Evolutionary conservation across 35 echinoderm and acorn worm genomes (phyloP).

Genomic region (Amphiura filiformis): DNA sequence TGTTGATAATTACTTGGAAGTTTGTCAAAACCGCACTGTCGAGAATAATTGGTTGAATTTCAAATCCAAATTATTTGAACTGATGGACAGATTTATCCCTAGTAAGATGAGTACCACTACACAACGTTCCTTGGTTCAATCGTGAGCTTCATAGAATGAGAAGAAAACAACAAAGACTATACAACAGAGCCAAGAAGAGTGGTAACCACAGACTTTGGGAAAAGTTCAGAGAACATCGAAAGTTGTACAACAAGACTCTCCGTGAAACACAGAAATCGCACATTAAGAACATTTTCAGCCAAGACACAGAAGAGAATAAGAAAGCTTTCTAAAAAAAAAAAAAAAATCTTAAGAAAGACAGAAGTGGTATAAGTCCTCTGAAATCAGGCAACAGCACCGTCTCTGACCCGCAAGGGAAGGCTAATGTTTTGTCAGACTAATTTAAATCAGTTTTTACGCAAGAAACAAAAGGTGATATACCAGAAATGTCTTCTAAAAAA

Average conservation of each 20-base stretch:
- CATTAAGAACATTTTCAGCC: not conserved
- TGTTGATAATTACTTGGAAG: not conserved
- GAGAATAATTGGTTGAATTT: not conserved
- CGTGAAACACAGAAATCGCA: not conserved
- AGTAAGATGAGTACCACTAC: not conserved
- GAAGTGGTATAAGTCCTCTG: constrained; percentile 8
- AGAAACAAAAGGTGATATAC: not conserved
- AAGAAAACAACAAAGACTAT: not conserved
- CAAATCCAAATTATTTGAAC: not conserved
- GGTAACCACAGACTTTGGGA: not conserved
- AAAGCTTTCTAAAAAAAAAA: constrained; percentile 1
- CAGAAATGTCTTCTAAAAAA: not conserved
- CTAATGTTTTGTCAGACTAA: constrained; percentile 8
- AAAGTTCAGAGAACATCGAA: constrained; percentile 16
- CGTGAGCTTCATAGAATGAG: not conserved
- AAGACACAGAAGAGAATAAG: constrained; percentile 2
- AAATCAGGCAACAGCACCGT: not conserved
- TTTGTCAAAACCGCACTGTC: not conserved
- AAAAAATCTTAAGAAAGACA: not conserved
- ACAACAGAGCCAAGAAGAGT: not conserved
- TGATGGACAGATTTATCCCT: not conserved
- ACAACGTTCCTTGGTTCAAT: constrained; percentile 5
- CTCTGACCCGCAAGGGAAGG: not conserved
- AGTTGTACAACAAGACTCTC: constrained; percentile 2
- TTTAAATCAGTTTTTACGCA: not conserved